Evolutionary conservation across 2,113 vertebrate genomes (phyloP), one percentile per base, ranked within the genome.

Genomic region (Heliornis fulica): DNA sequence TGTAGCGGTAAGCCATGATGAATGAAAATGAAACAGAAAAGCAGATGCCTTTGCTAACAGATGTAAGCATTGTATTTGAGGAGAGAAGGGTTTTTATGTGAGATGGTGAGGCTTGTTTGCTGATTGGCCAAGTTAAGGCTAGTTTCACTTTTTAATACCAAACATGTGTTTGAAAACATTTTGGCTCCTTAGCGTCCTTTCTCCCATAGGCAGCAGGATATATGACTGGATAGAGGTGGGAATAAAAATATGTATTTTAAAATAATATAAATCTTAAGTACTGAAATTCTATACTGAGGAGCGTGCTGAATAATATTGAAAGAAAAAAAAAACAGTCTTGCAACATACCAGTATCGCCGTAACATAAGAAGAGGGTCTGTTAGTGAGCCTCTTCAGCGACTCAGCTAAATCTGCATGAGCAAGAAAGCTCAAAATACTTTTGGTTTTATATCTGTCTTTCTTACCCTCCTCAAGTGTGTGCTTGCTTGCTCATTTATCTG

Each of bases 1-100:
- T 99, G 99, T 88, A 99, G 99, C 31, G 99, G 99, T 99, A 98
- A 99, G 99, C 60, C 43, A 2, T 38, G 15, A 38, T 7, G 26
- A 45, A 9, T 82, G 36, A 20, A 60, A 74, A 48, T 15, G 50
- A 59, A 83, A 40, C 17, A 40, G 74, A 41, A 72, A 31, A 74
- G 87, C 80, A 23, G 32, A 1, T 11, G 59, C 46, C 46, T 22
- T 94, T 48, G 15, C 15, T 72, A 36, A 45, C 32, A 2, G 1
- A 5, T 75, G 18, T 64, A n/a, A 66, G 51, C 29, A 5, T 23
- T 72, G 13, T 57, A 15, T n/a, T 57, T 36, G 25, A 78, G 15
- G 32, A 84, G n/a, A 60, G 25, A 69, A 13, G 34, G n/a, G 11
- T 48, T 45, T 81, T 61, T 29, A 14, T 1, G 0, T 51, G 66